These are phyloP conservation scores for Papilio aristodemus DNA, from an alignment of 1,140 invertebrate genomes.

Conservation along the genomic window DNA sequence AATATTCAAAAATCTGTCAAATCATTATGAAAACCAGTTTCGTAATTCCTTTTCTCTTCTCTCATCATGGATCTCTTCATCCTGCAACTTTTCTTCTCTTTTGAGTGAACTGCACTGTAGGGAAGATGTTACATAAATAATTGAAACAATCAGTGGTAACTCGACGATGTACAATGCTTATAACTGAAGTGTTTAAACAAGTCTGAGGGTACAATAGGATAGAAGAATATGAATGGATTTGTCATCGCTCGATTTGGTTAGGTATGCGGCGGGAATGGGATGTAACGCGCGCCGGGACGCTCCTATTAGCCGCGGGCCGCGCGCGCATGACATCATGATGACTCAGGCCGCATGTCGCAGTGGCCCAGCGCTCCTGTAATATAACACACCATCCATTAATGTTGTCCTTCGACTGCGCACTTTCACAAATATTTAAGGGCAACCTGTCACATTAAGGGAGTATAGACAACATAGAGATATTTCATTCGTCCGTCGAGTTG, in stretches of 20 bases:
- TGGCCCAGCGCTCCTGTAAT: conserved; percentile 30
- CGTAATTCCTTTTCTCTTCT: conserved; percentile 79
- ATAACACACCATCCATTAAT: conserved; percentile 13
- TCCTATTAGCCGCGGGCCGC: conserved; percentile 58
- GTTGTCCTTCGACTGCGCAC: background rate
- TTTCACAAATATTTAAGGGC: background rate
- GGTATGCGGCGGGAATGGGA: conserved; percentile 71
- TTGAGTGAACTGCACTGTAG: no score
- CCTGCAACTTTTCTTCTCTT: conserved; percentile 32
- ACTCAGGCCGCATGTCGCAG: conserved; percentile 49
- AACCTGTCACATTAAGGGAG: background rate
- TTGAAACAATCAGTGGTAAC: background rate
- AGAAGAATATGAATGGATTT: conserved; percentile 70
- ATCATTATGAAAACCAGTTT: conserved; percentile 96
- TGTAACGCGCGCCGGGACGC: conserved; percentile 66
- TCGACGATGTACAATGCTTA: conserved; percentile 3
- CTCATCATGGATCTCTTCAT: conserved; percentile 44
- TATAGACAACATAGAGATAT: no score
- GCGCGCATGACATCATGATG: conserved; percentile 73
- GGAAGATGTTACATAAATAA: background rate
- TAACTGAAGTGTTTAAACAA: conserved; percentile 42
- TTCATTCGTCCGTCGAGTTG: no score
- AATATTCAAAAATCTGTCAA: conserved; percentile 90
- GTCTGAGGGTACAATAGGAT: conserved; percentile 58
- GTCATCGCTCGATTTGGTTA: conserved; percentile 76